Percentiles rank a stretch among this genome's conserved stretches.
Conservation (phyloP, 2,888 invertebrate genomes). For the Drosophila barbarae region DNA sequence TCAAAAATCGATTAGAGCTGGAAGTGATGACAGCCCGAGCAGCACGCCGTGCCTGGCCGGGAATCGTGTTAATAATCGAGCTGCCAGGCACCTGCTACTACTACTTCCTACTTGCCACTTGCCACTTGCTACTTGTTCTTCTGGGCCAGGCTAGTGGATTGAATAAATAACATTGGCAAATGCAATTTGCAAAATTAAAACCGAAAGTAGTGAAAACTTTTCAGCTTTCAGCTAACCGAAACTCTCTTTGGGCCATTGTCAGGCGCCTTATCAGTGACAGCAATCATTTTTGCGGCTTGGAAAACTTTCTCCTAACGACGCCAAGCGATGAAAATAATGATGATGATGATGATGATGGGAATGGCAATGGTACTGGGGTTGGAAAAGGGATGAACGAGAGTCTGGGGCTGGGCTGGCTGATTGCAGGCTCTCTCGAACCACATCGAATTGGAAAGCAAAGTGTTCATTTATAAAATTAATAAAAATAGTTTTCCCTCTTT, state of each 20-base stretch:
- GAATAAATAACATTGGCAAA: conserved; percentile 48
- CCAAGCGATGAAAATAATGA: conserved; percentile 33
- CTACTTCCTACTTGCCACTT: conserved; percentile 6
- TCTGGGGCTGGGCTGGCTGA: not conserved
- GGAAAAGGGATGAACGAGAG: conserved; percentile 2
- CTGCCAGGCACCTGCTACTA: conserved; percentile 27
- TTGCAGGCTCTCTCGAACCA: conserved; percentile 3
- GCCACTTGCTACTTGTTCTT: conserved; percentile 8
- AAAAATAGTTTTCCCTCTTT: conserved; percentile 26
- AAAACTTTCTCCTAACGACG: conserved; percentile 46
- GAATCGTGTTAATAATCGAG: conserved; percentile 63
- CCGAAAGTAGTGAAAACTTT: conserved; percentile 50
- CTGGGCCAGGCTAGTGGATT: conserved; percentile 40
- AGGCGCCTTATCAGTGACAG: conserved; percentile 47
- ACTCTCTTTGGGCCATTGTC: conserved; percentile 25
- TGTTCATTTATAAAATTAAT: conserved; percentile 54
- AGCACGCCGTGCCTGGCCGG: conserved; percentile 29
- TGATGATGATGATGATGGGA: conserved; percentile 14
- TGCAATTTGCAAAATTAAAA: conserved; percentile 70
- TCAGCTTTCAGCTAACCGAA: conserved; percentile 1
- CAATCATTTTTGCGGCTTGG: conserved; percentile 53
- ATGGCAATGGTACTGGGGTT: not conserved
- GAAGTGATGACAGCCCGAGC: conserved; percentile 13
- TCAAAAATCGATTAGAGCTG: conserved; percentile 70
- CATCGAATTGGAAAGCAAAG: conserved; percentile 38